These are phyloP conservation scores for Melikaiella ostensackeni DNA, from an alignment of 2,888 invertebrate species.

Conservation along the genomic window DNA sequence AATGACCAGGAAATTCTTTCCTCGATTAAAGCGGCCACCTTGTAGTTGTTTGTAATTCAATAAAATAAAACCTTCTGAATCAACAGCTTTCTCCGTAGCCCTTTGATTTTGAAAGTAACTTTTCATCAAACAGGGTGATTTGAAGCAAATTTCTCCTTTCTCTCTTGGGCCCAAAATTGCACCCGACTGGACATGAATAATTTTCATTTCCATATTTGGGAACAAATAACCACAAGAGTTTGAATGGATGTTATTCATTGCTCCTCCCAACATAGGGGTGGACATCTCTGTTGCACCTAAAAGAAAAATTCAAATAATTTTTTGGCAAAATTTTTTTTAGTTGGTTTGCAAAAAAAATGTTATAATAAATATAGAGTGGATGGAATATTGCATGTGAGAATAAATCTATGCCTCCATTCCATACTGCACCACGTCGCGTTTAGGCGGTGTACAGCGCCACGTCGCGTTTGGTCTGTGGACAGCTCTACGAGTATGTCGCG, in stretches of 20 bases:
- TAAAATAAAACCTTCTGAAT: slow-evolving; percentile 53
- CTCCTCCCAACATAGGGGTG: slow-evolving; percentile 34
- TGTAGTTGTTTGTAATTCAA: background rate
- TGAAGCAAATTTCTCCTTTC: slow-evolving; percentile 53
- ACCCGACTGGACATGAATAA: slow-evolving; percentile 46
- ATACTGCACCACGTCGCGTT: too few species aligned
- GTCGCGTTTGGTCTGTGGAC: too few species aligned
- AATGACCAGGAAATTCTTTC: too few species aligned
- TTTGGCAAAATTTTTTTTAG: background rate
- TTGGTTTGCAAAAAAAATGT: background rate
- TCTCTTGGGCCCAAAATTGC: slow-evolving; percentile 45
- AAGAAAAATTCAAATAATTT: too few species aligned
- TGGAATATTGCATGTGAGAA: background rate
- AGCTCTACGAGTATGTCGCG: too few species aligned
- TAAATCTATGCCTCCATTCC: too few species aligned
- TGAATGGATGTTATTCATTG: slow-evolving; percentile 7
- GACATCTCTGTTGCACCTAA: slow-evolving; percentile 50
- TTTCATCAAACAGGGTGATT: slow-evolving; percentile 50
- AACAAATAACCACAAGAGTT: slow-evolving; percentile 48
- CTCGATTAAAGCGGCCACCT: too few species aligned
- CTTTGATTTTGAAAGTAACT: slow-evolving; percentile 52
- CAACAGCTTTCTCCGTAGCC: slow-evolving; percentile 53
- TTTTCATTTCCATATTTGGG: slow-evolving; percentile 49
- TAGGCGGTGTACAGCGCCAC: too few species aligned
- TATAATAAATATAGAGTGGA: background rate